Percentiles rank a stretch among this genome's conserved stretches.
Evolutionary conservation across 2,797 vertebrate genomes (phyloP).

Genomic region (Neosilurus mollespiculum): DNA sequence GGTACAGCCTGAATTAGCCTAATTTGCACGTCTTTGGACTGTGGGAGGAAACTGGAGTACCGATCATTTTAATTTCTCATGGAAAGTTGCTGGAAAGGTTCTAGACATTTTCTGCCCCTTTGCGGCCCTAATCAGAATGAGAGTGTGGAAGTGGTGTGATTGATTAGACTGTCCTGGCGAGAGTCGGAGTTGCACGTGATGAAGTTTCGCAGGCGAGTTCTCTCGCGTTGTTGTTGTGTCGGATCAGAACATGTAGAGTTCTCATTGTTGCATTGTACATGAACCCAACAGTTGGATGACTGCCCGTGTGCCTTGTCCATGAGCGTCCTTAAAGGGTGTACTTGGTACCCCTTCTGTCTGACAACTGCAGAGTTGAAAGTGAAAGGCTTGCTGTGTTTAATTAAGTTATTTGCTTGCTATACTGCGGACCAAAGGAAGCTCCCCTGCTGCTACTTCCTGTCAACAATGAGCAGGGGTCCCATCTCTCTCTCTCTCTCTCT

Average conservation of each 20-base stretch:
- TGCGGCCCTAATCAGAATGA: not conserved
- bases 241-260: not conserved
- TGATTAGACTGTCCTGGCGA: not conserved
- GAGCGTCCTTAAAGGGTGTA: constrained; percentile 34
- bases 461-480: constrained; percentile 55
- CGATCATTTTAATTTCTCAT: too few species aligned
- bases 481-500: constrained; percentile 14
- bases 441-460: constrained; percentile 65
- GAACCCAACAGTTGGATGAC: not conserved
- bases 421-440: constrained; percentile 69
- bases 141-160: not conserved
- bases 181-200: not conserved
- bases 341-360: constrained; percentile 30
- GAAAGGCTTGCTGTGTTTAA: constrained; percentile 67
- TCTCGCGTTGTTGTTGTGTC: not conserved
- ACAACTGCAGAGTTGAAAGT: constrained; percentile 61
- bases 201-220: not conserved
- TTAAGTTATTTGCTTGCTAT: constrained; percentile 78
- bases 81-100: too few species aligned
- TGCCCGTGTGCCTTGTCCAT: constrained; percentile 16
- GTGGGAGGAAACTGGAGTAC: too few species aligned
- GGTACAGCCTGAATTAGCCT: too few species aligned
- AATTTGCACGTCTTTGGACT: too few species aligned
- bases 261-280: not conserved
- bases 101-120: too few species aligned